These are phyloP conservation scores for Campoplex nolae DNA, from an alignment of 2,888 invertebrate genomes.

Conservation along the genomic window DNA sequence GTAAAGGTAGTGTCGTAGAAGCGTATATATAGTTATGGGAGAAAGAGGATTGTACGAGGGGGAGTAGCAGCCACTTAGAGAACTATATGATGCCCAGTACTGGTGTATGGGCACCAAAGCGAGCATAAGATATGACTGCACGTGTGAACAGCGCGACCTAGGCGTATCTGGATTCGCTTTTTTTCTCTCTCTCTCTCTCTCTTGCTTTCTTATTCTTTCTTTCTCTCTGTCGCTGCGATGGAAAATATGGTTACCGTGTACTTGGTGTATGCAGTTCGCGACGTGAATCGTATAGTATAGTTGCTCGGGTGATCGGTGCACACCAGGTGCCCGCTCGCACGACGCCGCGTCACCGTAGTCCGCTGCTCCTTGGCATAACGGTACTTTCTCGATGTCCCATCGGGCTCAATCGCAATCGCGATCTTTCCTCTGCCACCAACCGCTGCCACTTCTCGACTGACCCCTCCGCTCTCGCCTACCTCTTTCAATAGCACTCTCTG, in stretches of 20 bases:
- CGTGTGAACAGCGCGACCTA: conserved; percentile 73
- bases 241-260: conserved; percentile 64
- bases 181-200: not conserved
- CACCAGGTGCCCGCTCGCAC: conserved; percentile 77
- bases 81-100: conserved; percentile 53
- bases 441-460: conserved; percentile 53
- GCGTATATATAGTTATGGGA: conserved; percentile 44
- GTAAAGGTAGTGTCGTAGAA: conserved; percentile 20
- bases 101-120: conserved; percentile 52
- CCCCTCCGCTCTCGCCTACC: not conserved
- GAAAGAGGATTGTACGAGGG: conserved; percentile 48
- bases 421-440: conserved; percentile 72
- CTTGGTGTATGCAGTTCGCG: conserved; percentile 39
- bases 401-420: conserved; percentile 81
- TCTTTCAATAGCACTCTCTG: not conserved
- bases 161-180: conserved; percentile 62
- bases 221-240: conserved; percentile 34
- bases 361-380: conserved; percentile 76
- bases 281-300: conserved; percentile 58
- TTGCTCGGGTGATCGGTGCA: conserved; percentile 65
- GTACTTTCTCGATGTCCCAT: conserved; percentile 79
- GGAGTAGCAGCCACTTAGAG: conserved; percentile 63
- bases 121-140: conserved; percentile 68
- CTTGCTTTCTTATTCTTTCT: not conserved
- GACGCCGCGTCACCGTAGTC: conserved; percentile 76